phyloP scores from a whole-genome alignment of 30 jellyfish, hydroid and myxozoan genomes.

The Rhopilema esculentum region DNA sequence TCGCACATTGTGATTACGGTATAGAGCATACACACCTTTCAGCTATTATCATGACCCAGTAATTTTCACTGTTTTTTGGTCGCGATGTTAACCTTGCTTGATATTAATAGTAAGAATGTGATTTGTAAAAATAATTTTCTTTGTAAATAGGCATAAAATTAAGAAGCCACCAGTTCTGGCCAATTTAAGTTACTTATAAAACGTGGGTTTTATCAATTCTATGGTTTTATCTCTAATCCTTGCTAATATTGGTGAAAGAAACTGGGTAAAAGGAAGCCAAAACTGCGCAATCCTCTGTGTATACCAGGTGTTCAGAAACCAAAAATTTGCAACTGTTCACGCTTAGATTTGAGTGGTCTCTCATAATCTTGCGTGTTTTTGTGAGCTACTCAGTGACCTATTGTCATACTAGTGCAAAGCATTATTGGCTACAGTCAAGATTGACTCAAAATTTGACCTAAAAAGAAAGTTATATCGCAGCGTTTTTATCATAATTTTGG shows the following conservation, averaged over 20 bases:
- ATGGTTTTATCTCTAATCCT: not conserved
- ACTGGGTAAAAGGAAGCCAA: not conserved
- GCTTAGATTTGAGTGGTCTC: not conserved
- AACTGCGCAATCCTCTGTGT: not conserved
- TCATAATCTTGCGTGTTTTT: not conserved
- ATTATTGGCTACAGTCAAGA: not conserved
- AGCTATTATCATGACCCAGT: no score
- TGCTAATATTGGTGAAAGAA: not conserved
- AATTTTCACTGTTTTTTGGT: no score
- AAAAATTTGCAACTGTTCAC: not conserved
- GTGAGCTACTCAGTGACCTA: not conserved
- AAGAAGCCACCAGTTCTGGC: not conserved
- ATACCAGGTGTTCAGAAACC: not conserved
- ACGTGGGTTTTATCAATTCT: not conserved
- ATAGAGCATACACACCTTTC: no score
- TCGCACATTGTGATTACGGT: no score
- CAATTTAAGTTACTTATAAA: not conserved
- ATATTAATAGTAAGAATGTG: not conserved
- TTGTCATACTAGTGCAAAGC: not conserved
- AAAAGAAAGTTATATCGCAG: not conserved
- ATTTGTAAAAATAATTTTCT: no score
- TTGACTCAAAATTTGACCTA: not conserved
- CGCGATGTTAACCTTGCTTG: no score
- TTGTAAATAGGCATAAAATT: not conserved
- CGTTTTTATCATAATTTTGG: no score